A percentile compares a stretch with the other conserved stretches of the same genome.
These are phyloP conservation scores for Phocoena phocoena DNA, from an alignment of 2,113 vertebrate genomes.

Conservation along the genomic window DNA sequence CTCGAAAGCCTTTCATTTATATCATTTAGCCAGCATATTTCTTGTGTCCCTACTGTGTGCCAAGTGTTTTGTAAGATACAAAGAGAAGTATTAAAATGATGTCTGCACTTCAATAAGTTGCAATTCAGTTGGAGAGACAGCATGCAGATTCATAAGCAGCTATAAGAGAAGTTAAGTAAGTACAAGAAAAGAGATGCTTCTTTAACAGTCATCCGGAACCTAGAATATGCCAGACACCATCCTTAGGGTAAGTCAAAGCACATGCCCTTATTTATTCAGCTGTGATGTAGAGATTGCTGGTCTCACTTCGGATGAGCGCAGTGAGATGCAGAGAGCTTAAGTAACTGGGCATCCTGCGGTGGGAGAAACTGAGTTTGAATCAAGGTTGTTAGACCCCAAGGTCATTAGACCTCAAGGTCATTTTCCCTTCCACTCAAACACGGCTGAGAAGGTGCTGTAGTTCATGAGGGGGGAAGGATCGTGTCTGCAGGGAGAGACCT, in stretches of 20 bases:
- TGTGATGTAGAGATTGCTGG: not conserved
- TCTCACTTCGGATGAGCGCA: not conserved
- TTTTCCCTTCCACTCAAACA: not conserved
- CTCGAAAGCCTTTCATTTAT: slow-evolving; percentile 2
- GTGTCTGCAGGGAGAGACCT: not conserved
- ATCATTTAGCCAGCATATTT: not conserved
- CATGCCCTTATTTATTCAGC: not conserved
- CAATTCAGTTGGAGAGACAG: not conserved
- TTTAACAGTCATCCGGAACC: not conserved
- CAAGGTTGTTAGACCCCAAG: not conserved
- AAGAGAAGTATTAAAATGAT: not conserved
- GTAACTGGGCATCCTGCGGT: not conserved
- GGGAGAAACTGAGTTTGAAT: not conserved
- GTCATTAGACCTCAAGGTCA: not conserved
- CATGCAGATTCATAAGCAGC: not conserved
- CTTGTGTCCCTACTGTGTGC: not conserved
- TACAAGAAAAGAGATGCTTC: not conserved
- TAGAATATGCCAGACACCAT: not conserved
- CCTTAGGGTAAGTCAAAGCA: not conserved
- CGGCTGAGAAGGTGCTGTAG: not conserved
- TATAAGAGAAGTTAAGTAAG: not conserved
- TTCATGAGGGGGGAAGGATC: not conserved
- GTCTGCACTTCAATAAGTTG: not conserved
- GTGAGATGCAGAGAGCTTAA: not conserved
- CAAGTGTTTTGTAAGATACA: not conserved